phyloP scores from a whole-genome alignment of 2,888 invertebrate genomes.

The Clistopyga incitator region DNA sequence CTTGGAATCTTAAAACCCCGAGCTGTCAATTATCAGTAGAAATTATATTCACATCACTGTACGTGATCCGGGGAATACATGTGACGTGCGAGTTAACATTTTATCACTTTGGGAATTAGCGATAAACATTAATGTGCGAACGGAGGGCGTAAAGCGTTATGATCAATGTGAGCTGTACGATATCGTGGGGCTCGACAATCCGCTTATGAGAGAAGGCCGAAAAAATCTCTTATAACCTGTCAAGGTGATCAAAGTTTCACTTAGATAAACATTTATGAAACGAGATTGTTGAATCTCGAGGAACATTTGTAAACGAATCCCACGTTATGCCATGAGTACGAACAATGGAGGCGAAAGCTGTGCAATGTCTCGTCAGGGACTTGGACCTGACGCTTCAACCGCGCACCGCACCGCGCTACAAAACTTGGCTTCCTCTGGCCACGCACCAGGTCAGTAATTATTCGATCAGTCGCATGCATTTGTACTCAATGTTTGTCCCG shows the following conservation, averaged over 20 bases:
- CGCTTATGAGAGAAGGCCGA: neutral
- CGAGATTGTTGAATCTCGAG: neutral
- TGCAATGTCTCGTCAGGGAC: constrained; percentile 80
- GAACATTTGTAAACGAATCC: constrained; percentile 12
- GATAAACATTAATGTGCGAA: constrained; percentile 20
- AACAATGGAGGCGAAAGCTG: constrained; percentile 79
- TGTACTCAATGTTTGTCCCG: neutral
- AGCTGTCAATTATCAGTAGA: constrained; percentile 29
- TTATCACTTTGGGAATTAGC: constrained; percentile 23
- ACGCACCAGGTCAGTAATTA: constrained; percentile 90
- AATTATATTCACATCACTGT: constrained; percentile 22
- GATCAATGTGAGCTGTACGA: neutral
- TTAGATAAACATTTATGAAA: neutral
- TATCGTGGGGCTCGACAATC: neutral
- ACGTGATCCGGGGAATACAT: constrained; percentile 21
- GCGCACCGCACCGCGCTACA: constrained; percentile 87
- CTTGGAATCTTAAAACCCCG: neutral
- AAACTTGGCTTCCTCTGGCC: constrained; percentile 92
- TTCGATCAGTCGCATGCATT: neutral
- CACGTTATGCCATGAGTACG: constrained; percentile 74
- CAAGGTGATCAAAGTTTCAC: neutral
- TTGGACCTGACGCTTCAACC: constrained; percentile 82
- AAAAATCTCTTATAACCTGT: constrained; percentile 1
- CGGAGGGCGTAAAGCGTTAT: constrained; percentile 14
- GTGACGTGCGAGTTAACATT: constrained; percentile 18